Evolutionary conservation across 2,113 vertebrate species (phyloP).

Genomic region (Podarcis muralis): DNA sequence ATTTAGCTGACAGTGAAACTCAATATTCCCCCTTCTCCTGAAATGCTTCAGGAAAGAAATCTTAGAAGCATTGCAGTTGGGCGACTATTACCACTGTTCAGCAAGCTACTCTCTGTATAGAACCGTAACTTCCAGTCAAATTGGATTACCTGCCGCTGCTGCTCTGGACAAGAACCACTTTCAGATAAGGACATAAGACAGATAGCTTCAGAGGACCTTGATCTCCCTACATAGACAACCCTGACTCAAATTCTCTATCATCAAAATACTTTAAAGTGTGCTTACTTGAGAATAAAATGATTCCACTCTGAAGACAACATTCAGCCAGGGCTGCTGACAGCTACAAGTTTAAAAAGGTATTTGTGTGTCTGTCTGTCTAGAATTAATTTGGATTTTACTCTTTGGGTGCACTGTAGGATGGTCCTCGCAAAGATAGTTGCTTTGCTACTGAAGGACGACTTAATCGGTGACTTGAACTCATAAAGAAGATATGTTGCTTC

Average conservation of each 20-base stretch:
- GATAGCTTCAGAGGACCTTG: neutral
- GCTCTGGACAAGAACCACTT: neutral
- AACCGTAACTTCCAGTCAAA: neutral
- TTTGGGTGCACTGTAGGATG: constrained; percentile 32
- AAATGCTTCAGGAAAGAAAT: neutral
- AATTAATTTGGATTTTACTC: constrained; percentile 48
- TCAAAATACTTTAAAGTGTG: neutral
- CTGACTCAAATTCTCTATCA: neutral
- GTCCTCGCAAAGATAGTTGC: constrained; percentile 25
- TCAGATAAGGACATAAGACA: neutral
- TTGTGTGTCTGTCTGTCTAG: constrained; percentile 19
- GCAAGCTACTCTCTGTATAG: neutral
- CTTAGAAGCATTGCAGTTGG: neutral
- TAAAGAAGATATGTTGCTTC: constrained; percentile 64
- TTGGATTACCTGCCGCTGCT: constrained; percentile 4
- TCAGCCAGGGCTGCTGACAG: constrained; percentile 8
- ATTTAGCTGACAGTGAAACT: neutral
- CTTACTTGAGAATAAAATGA: accelerated
- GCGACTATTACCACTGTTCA: neutral
- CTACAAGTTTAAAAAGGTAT: constrained; percentile 18
- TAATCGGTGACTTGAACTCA: constrained; percentile 62
- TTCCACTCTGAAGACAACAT: neutral
- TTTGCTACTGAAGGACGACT: constrained; percentile 41
- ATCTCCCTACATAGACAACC: neutral
- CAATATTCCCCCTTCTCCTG: neutral